Evolutionary conservation across 2,888 invertebrate species (phyloP), one percentile per base, ranked within the genome.

Genomic region (Petrolisthes cinctipes): DNA sequence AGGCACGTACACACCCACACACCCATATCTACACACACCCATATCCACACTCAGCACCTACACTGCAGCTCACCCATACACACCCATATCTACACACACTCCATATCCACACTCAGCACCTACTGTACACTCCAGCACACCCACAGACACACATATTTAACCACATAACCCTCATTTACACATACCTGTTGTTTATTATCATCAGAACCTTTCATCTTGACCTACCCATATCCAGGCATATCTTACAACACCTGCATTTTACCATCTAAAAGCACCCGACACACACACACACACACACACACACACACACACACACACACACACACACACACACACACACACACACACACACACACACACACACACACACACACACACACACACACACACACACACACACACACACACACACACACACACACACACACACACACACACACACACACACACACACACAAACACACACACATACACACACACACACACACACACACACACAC

Each of bases 281-380:
- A 61, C 61, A 61, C 61, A 61, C 61, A 61, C 61, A 61, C 61
- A 61, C 61, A 61, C 61, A 61, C 61, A 61, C 61, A 61, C 61
- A 61, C 61, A 61, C 61, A 61, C 61, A 61, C 61, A 61, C 61
- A 61, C 61, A 61, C 61, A 61, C 61, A 61, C 61, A 61, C 61
- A 61, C 61, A 61, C 61, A 61, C 61, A 61, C 61, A 61, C 61
- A 61, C 61, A 61, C 61, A 61, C 61, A 61, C 61, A 61, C 61
- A 61, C 61, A 61, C 61, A 61, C 61, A 61, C 61, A 61, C 61
- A 61, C 61, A 61, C 61, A 61, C 61, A 61, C 61, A 61, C 61
- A 61, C 61, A 61, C 61, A 61, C 61, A 61, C 61, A 61, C 61
- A 61, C 61, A 61, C 61, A 61, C 61, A 61, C 61, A 61, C 61